Conservation (phyloP, 92 coral and sea anemone species). For the Parazoanthus darwini region DNA sequence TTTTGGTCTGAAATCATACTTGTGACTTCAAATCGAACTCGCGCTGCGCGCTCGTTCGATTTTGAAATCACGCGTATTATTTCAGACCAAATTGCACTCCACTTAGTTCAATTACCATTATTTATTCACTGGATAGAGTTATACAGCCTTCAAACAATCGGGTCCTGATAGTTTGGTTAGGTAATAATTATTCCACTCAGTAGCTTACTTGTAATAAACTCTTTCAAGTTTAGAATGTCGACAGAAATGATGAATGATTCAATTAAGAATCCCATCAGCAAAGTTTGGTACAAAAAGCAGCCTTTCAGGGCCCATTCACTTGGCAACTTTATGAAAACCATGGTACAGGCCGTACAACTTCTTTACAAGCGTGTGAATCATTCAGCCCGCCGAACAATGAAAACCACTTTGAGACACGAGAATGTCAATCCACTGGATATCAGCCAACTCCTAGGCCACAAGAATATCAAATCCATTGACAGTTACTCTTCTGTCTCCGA, state of each 20-base stretch:
- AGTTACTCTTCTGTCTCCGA: conserved; percentile 27
- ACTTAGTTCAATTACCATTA: too few species aligned
- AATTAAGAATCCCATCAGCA: conserved; percentile 10
- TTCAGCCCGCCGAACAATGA: conserved; percentile 41
- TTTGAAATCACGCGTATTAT: too few species aligned
- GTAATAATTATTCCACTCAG: too few species aligned
- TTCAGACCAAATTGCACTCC: too few species aligned
- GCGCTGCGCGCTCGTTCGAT: too few species aligned
- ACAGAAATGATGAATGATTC: conserved; percentile 41
- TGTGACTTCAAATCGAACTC: too few species aligned
- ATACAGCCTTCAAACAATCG: too few species aligned
- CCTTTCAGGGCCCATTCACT: conserved; percentile 52
- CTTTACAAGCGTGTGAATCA: conserved; percentile 37
- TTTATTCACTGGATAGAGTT: too few species aligned
- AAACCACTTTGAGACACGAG: conserved; percentile 31
- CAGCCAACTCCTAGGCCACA: conserved; percentile 5
- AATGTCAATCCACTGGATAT: conserved; percentile 15
- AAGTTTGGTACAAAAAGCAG: conserved; percentile 42
- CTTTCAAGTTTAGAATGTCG: background rate
- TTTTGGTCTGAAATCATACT: too few species aligned
- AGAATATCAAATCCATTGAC: conserved; percentile 16
- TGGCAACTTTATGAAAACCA: conserved; percentile 50
- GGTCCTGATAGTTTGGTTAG: too few species aligned
- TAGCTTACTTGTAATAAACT: too few species aligned
- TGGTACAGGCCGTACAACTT: conserved; percentile 39